Conservation (phyloP, 2,797 vertebrate genomes). For the Florisuga fusca region DNA sequence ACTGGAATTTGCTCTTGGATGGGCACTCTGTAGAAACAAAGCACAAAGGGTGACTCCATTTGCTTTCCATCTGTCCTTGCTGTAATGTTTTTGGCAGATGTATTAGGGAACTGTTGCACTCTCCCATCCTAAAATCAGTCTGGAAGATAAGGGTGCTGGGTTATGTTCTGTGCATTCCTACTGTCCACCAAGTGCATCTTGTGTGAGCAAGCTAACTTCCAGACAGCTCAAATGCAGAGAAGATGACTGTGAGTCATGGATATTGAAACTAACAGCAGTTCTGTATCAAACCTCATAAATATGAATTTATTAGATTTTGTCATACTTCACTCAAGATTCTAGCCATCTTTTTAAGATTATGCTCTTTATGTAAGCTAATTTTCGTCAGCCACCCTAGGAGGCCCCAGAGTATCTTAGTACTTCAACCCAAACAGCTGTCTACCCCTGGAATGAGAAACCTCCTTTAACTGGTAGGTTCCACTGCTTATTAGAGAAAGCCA, state of each 20-base stretch:
- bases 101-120: background rate
- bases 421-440: background rate
- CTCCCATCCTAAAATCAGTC: background rate
- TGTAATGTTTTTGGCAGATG: background rate
- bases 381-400: background rate
- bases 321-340: background rate
- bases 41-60: background rate
- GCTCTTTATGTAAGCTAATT: background rate
- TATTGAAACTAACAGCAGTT: background rate
- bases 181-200: background rate
- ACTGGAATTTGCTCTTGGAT: background rate
- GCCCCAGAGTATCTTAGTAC: background rate
- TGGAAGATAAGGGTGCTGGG: background rate
- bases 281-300: background rate
- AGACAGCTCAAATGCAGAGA: background rate
- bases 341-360: background rate
- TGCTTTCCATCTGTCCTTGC: background rate
- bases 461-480: background rate
- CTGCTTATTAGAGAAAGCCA: background rate
- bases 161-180: background rate
- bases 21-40: background rate
- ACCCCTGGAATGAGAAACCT: accelerated
- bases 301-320: background rate
- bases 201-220: background rate
- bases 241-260: background rate